phyloP scores from a whole-genome alignment of 2,797 vertebrate species.

The Eidolon dupreanum region DNA sequence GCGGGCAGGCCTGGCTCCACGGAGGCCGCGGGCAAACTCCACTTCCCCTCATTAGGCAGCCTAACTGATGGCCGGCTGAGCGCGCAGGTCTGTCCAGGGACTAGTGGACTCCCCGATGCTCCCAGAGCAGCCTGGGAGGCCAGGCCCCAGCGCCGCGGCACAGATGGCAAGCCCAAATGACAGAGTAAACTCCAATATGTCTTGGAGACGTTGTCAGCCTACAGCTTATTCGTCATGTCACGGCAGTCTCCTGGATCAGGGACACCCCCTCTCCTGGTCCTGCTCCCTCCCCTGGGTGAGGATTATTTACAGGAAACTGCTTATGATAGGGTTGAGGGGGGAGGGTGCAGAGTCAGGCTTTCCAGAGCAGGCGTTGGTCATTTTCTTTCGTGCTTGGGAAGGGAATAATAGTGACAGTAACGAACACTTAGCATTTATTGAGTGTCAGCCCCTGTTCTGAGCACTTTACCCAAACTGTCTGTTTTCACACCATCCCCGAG shows the following conservation, averaged over 20 bases:
- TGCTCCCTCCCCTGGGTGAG: rapidly evolving
- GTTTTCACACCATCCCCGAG: neutral
- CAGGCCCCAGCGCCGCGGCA: slow-evolving; percentile 86
- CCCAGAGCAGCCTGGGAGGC: slow-evolving; percentile 84
- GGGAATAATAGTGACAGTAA: neutral
- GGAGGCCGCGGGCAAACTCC: slow-evolving; percentile 86
- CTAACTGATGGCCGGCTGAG: slow-evolving; percentile 87
- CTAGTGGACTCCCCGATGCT: slow-evolving; percentile 50
- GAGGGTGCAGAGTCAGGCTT: neutral
- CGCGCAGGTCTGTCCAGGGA: slow-evolving; percentile 84
- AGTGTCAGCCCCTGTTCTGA: neutral
- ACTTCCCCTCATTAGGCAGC: slow-evolving; percentile 90
- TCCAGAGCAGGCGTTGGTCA: neutral
- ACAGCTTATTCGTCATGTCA: slow-evolving; percentile 86
- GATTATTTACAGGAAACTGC: neutral
- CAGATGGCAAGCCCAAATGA: slow-evolving; percentile 90
- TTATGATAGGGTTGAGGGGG: neutral
- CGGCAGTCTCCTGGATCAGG: slow-evolving; percentile 81
- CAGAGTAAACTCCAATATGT: slow-evolving; percentile 90
- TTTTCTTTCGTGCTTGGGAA: neutral
- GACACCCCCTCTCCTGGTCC: slow-evolving; percentile 69
- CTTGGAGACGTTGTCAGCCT: slow-evolving; percentile 86
- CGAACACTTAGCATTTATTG: neutral
- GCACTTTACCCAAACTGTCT: neutral
- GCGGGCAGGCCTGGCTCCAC: slow-evolving; percentile 86